Base-by-base conservation (phyloP, 1,140 invertebrate genomes). In the Cydia fagiglandana region DNA sequence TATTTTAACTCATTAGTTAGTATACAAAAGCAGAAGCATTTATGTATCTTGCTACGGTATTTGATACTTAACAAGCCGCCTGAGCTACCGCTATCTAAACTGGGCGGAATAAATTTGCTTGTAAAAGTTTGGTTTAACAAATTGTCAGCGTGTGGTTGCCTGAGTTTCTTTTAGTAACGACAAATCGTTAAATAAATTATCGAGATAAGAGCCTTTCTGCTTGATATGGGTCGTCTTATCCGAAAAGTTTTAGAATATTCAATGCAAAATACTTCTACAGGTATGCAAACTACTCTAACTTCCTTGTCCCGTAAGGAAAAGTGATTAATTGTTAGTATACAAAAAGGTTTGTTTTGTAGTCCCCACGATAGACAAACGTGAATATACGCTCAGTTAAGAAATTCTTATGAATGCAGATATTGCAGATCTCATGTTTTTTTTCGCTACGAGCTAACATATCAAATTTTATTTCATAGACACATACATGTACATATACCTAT, bases 141-240 rank as follows among this genome's bases (percentile, higher is more conserved):
- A 70, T 70, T 70, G 30, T 70, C 66, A 61, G 20, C 56, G 17
- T 38, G 66, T 17, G 38, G n/a, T 68, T 41, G 66, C 7, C 66
- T n/a, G n/a, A 38, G 66, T 41, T 70, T 41, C 12, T 38, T 38
- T n/a, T 38, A 38, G 30, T 38, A 20, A 70, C 15, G 38, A 45
- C 66, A 70, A 70, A 70, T 70, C 45, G 34, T 61, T 38, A 20
- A 70, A 70, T 70, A 70, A 70, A 70, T 70, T 70, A 70, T 9
- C 13, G 28, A 38, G 64, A 68, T 68, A 68, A 68, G 28, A 1
- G n/a, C 1, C 13, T 70, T 34, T 41, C 2, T 5, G 15, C 24
- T 70, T 70, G 38, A 70, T 45, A 70, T n/a, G n/a, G n/a, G 10
- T 5, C 10, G 20, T 12, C 56, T 61, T 24, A 61, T 56, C 53